Conservation (phyloP, 2,888 invertebrate species). For the Drosophila siamana region DNA sequence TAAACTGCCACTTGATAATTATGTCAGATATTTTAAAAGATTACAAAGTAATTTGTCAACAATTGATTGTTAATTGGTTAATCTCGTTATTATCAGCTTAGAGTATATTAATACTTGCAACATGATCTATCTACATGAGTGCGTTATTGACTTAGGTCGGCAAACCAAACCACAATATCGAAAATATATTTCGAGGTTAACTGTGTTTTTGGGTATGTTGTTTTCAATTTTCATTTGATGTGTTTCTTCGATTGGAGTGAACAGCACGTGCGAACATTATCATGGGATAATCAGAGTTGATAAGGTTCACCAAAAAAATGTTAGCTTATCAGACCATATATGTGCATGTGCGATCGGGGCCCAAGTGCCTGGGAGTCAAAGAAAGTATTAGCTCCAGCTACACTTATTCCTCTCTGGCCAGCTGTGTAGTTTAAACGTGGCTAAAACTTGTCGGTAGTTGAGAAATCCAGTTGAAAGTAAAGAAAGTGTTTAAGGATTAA, state of each 20-base stretch:
- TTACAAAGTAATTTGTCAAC: not conserved
- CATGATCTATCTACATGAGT: not conserved
- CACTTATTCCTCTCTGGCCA: constrained; percentile 31
- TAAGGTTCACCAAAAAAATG: constrained; percentile 36
- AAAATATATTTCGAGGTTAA: not conserved
- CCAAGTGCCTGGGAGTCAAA: constrained; percentile 12
- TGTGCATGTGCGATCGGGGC: constrained; percentile 26
- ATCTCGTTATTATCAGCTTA: not conserved
- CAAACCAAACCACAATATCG: not conserved
- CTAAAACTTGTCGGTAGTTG: not conserved
- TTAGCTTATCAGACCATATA: constrained; percentile 39
- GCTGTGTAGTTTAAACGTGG: constrained; percentile 25
- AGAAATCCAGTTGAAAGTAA: not conserved
- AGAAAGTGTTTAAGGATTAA: not conserved
- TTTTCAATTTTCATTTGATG: not conserved
- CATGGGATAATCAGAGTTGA: constrained; percentile 55
- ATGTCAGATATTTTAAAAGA: not conserved
- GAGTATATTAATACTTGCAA: not conserved
- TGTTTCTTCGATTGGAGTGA: not conserved
- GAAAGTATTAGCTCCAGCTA: not conserved
- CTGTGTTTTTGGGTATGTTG: not conserved
- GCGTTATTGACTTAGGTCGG: constrained; percentile 12
- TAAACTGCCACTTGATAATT: not conserved
- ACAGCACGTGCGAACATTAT: constrained; percentile 32
- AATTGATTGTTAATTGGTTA: not conserved